Percentiles rank a stretch among this genome's conserved stretches.
These are phyloP conservation scores for Nycticebus coucang DNA, from an alignment of 2,113 vertebrate genomes.

Conservation along the genomic window DNA sequence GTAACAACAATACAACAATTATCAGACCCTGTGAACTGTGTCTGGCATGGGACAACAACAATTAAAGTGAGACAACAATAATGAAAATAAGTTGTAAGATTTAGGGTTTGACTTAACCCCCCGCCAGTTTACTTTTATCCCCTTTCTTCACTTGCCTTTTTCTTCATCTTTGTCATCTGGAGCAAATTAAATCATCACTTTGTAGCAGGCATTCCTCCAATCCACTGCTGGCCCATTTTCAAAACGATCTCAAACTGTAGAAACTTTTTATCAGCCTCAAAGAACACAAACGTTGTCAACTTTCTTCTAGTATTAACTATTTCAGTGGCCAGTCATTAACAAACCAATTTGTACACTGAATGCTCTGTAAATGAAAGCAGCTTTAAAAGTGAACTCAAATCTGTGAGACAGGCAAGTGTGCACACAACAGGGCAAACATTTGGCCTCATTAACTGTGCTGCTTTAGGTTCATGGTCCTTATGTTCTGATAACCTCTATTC, in stretches of 20 bases:
- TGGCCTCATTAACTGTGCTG: background rate
- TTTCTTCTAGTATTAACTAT: constrained; percentile 38
- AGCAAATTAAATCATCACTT: constrained; percentile 40
- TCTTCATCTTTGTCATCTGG: constrained; percentile 61
- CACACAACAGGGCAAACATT: background rate
- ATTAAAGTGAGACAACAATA: constrained; percentile 49
- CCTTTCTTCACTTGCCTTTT: constrained; percentile 47
- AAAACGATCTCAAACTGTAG: background rate
- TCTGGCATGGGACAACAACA: constrained; percentile 59
- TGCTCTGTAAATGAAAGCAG: constrained; percentile 19
- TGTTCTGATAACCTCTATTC: constrained; percentile 41
- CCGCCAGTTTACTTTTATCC: background rate
- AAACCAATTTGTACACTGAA: background rate
- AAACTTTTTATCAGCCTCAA: constrained; percentile 35
- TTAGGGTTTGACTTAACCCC: background rate
- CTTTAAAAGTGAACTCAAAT: constrained; percentile 37
- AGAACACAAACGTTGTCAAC: background rate
- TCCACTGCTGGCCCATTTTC: background rate
- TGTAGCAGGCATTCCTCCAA: constrained; percentile 15
- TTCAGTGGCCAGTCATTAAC: constrained; percentile 23
- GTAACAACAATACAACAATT: constrained; percentile 49
- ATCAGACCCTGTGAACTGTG: constrained; percentile 65
- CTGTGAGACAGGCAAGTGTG: background rate
- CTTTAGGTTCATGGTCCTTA: background rate
- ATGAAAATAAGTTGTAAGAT: constrained; percentile 68